These are phyloP conservation scores for Electrona antarctica DNA, from an alignment of 2,113 vertebrate species.

Conservation along the genomic window DNA sequence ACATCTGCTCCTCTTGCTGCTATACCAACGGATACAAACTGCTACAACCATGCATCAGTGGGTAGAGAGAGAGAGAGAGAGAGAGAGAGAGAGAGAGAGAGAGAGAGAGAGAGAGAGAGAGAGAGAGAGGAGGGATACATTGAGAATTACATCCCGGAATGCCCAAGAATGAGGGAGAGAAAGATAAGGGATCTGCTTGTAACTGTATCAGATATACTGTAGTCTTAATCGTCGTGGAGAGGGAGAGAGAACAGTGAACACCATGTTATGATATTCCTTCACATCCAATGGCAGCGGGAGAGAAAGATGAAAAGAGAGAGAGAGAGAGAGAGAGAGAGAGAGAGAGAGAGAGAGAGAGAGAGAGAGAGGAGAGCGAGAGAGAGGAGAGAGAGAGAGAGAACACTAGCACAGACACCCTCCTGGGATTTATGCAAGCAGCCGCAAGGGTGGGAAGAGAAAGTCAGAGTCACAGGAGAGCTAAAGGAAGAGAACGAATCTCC, in stretches of 20 bases:
- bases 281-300: too few relatives aligned
- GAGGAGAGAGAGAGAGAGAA: not conserved
- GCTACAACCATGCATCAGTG: not conserved
- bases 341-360: conserved; percentile 1
- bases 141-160: too few relatives aligned
- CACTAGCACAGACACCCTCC: too few relatives aligned
- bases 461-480: too few relatives aligned
- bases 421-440: too few relatives aligned
- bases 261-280: too few relatives aligned
- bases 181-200: not conserved
- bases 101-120: conserved; percentile 23
- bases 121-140: conserved; percentile 8
- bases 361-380: conserved; percentile 1
- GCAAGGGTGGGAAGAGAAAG: too few relatives aligned
- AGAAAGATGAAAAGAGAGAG: not conserved
- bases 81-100: conserved; percentile 31
- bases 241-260: not conserved
- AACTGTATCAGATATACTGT: too few relatives aligned
- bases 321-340: conserved; percentile 4
- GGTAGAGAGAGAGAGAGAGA: not conserved
- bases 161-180: not conserved
- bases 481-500: too few relatives aligned
- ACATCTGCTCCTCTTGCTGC: not conserved
- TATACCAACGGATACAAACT: not conserved
- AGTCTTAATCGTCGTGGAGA: too few relatives aligned